phyloP scores from a whole-genome alignment of 2,888 invertebrate genomes.

The Dioctria rufipes region DNA sequence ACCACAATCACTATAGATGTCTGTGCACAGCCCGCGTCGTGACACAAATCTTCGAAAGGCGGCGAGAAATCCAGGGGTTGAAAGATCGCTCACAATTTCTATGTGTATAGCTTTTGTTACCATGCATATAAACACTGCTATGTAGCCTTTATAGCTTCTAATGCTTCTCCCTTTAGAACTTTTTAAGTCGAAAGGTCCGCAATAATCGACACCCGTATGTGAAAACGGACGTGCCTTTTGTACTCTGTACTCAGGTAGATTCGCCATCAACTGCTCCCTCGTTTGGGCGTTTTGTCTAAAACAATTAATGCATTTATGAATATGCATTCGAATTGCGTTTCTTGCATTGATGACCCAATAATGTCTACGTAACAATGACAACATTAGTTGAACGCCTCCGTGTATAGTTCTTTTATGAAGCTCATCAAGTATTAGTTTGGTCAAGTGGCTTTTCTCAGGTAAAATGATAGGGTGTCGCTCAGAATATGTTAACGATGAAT shows the following conservation, averaged over 20 bases:
- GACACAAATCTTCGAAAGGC: not conserved
- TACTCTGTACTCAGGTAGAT: not conserved
- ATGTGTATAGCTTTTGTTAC: no score
- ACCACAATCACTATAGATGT: not conserved
- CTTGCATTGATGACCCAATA: not conserved
- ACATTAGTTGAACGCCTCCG: not conserved
- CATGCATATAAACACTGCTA: conserved; percentile 56
- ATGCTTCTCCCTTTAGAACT: no score
- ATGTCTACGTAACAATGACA: not conserved
- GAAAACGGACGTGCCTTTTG: not conserved
- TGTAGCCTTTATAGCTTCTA: no score
- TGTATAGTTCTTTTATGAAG: not conserved
- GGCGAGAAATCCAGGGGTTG: not conserved
- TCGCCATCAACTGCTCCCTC: conserved; percentile 50
- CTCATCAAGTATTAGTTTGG: not conserved
- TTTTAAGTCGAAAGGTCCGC: conserved; percentile 55
- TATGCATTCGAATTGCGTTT: not conserved
- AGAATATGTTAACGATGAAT: not conserved
- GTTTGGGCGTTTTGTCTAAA: conserved; percentile 54
- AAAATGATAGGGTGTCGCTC: not conserved
- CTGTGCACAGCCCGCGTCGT: not conserved
- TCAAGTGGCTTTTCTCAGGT: not conserved
- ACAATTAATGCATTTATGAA: no score
- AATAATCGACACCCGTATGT: not conserved
- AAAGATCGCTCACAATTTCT: conserved; percentile 46